Base-by-base conservation (phyloP, 2,888 invertebrate species). In the Vesta saturnalis region DNA sequence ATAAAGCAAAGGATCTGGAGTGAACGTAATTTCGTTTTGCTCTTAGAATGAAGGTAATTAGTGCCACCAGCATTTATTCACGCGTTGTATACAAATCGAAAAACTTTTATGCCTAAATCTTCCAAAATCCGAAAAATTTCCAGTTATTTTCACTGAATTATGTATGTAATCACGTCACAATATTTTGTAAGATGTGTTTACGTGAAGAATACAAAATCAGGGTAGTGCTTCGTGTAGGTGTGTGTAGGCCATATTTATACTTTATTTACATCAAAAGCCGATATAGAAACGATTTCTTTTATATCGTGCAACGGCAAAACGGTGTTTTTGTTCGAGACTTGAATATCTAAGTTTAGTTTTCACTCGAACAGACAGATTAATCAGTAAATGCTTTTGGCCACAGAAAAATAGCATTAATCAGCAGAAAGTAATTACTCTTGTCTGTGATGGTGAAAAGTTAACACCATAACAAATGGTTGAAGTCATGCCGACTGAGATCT, bases 371-470 rank as follows among this genome's bases (percentile, higher is more conserved):
- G 18, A 49, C 22, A 12, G 16, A n/a, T 54, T 54, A 19, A 15
- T 6, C 12, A 49, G 23, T 60, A 21, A 23, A 49, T 30, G 52
- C 12, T 10, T 18, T 23, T 23, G 30, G 55, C 22, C 8, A 39
- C 12, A 22, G 16, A 56, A 61, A 64, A 63, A 64, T 60, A 21
- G 56, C 60, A 68, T 68, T 68, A 68, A 68, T 64, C 64, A 68
- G 46, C 60, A 43, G 55, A 68, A 63, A 68, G 60, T 47, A 58
- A 60, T 68, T 55, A 56, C 63, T 54, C 67, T 59, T 55, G 62
- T 67, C 67, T 64, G 56, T 57, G 60, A 22, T 59, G 59, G 63
- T 68, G 68, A 68, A 64, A 68, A 68, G 68, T 68, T 68, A 68
- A 68, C 59, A 15, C 56, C 30, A 56, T 68, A 68, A 68, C 68